Percentiles rank a stretch among this genome's conserved stretches.
phyloP scores from a whole-genome alignment of 2,113 vertebrate species.

The Melierax canorus region DNA sequence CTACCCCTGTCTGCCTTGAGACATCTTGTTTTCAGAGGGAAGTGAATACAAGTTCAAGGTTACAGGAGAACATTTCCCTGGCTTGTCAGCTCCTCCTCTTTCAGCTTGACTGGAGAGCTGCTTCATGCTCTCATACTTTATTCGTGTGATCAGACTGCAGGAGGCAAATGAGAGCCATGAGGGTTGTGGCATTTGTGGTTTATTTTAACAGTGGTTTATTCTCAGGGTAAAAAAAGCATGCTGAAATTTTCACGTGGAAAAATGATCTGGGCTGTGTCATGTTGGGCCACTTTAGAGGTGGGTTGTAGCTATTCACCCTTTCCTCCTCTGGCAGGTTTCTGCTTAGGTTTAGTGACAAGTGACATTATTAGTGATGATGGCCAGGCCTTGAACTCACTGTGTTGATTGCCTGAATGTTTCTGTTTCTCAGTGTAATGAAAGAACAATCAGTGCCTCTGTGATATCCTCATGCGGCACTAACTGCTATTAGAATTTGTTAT shows the following conservation, averaged over 20 bases:
- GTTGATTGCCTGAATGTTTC: slow-evolving; percentile 46
- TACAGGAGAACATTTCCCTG: slow-evolving; percentile 44
- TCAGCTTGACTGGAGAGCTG: slow-evolving; percentile 47
- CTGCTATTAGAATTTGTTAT: slow-evolving; percentile 35
- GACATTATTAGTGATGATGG: slow-evolving; percentile 33
- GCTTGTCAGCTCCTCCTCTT: slow-evolving; percentile 56
- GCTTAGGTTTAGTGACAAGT: background rate
- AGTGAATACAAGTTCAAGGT: slow-evolving; percentile 68
- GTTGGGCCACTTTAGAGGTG: background rate
- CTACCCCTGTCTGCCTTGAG: slow-evolving; percentile 59
- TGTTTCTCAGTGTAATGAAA: slow-evolving; percentile 38
- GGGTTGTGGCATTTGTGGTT: slow-evolving; percentile 20
- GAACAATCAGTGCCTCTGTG: slow-evolving; percentile 36
- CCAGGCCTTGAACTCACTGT: slow-evolving; percentile 10
- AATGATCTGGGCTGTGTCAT: background rate
- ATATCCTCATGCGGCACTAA: background rate
- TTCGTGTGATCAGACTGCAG: slow-evolving; percentile 39
- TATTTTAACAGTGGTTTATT: slow-evolving; percentile 20
- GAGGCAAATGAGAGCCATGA: slow-evolving; percentile 45
- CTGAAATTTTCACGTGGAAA: background rate
- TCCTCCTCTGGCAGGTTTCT: background rate
- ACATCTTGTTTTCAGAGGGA: slow-evolving; percentile 64
- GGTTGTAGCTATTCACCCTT: background rate
- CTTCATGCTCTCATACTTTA: slow-evolving; percentile 25
- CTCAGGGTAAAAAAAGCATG: background rate